Conservation (phyloP, 64 coral and sea anemone species). For the Dendrophyllia cribrosa region DNA sequence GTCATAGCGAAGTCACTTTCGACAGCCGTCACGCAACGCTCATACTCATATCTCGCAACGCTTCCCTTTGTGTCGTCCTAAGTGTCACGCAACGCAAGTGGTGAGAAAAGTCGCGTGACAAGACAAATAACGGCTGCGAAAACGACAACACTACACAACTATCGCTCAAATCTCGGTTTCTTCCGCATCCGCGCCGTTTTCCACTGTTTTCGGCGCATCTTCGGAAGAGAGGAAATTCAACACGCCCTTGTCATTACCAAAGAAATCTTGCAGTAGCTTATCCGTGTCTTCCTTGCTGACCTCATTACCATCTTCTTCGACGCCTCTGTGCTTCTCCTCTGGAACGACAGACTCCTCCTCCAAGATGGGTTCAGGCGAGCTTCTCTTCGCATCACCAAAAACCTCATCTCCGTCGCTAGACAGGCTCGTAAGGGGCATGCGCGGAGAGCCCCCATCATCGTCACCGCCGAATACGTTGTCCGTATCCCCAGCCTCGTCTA, state of each 20-base stretch:
- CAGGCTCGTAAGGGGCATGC: not conserved
- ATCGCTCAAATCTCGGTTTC: conserved; percentile 86
- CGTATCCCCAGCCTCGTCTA: conserved; percentile 2
- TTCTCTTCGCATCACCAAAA: not conserved
- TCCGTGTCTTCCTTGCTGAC: conserved; percentile 68
- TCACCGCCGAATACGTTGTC: conserved; percentile 45
- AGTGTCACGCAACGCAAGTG: too few species aligned
- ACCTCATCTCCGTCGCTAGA: conserved; percentile 9
- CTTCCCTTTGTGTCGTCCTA: too few species aligned
- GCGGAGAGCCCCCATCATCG: conserved; percentile 7
- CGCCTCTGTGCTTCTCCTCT: conserved; percentile 61
- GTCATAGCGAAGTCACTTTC: not conserved
- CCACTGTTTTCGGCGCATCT: not conserved
- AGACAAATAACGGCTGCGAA: not conserved
- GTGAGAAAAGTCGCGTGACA: not conserved
- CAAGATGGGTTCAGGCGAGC: not conserved
- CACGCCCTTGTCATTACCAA: conserved; percentile 88
- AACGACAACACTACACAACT: not conserved
- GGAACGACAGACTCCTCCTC: conserved; percentile 49
- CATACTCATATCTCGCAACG: too few species aligned
- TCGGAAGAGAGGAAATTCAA: conserved; percentile 80
- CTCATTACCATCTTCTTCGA: conserved; percentile 32
- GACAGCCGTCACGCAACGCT: not conserved
- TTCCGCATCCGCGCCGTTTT: conserved; percentile 57
- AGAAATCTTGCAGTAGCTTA: conserved; percentile 89